phyloP scores from a whole-genome alignment of 2,888 invertebrate genomes.

The Melanotus villosus region DNA sequence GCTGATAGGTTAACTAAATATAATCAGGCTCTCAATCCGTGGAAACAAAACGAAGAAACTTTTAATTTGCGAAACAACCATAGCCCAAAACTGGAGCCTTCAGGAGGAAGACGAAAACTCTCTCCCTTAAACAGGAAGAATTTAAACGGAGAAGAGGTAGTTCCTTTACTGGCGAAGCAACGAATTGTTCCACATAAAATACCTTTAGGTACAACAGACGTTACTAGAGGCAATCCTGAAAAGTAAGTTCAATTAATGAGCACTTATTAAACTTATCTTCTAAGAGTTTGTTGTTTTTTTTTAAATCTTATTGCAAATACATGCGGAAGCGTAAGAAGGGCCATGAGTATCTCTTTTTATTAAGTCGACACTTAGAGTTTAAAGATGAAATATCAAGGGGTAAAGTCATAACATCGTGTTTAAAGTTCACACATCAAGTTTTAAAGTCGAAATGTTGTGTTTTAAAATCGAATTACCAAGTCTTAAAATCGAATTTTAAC shows the following conservation, averaged over 20 bases:
- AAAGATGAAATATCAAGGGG: too few species aligned
- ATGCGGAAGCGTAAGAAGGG: too few species aligned
- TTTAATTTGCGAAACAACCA: not conserved
- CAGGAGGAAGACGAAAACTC: conserved; percentile 14
- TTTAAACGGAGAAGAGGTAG: conserved; percentile 79
- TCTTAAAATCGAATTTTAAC: too few species aligned
- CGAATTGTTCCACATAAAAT: conserved; percentile 72
- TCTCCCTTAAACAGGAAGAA: conserved; percentile 40
- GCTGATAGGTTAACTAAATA: not conserved
- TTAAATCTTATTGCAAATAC: too few species aligned
- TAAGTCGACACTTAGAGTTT: too few species aligned
- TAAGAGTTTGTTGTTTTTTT: too few species aligned
- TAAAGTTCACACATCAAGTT: too few species aligned
- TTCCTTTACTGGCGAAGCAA: conserved; percentile 80
- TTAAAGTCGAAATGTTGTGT: too few species aligned
- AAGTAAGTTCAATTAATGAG: conserved; percentile 62
- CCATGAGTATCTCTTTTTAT: too few species aligned
- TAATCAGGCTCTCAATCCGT: not conserved
- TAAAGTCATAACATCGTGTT: too few species aligned
- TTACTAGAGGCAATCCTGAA: conserved; percentile 70
- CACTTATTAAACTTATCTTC: not conserved
- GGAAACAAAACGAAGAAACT: not conserved
- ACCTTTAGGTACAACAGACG: conserved; percentile 72
- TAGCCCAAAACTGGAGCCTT: not conserved
- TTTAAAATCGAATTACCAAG: too few species aligned